A percentile compares a stretch with the other conserved stretches of the same genome.
Conservation (phyloP, 2,888 invertebrate species). For the Hydriomena furcata region DNA sequence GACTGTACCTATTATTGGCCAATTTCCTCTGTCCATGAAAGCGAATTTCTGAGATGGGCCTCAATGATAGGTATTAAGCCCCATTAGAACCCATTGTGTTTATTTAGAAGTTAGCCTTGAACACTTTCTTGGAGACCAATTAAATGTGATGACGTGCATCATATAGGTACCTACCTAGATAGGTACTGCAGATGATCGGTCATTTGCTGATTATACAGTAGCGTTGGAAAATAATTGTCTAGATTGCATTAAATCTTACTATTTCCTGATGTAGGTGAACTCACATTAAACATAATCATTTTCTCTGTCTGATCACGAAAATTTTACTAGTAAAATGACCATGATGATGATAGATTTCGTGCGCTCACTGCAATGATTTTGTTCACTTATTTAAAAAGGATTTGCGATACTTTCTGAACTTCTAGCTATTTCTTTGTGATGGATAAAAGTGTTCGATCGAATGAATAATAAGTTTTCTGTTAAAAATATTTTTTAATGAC, state of each 20-base stretch:
- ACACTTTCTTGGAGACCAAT: conserved; percentile 40
- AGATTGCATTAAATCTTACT: conserved; percentile 3
- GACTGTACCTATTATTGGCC: conserved; percentile 19
- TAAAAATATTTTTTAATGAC: too few relatives aligned
- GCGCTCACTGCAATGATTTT: too few relatives aligned
- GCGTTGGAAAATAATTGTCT: conserved; percentile 18
- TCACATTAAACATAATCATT: too few relatives aligned
- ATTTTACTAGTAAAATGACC: too few relatives aligned
- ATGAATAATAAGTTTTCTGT: too few relatives aligned
- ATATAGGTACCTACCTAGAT: conserved; percentile 23
- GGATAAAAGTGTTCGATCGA: background rate
- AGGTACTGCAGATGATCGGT: conserved; percentile 33
- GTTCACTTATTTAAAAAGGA: too few relatives aligned
- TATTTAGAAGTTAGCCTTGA: conserved; percentile 37
- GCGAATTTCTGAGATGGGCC: conserved; percentile 38
- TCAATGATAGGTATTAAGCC: conserved; percentile 55
- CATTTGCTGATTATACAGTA: conserved; percentile 39
- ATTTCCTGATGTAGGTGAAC: too few relatives aligned
- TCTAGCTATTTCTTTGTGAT: background rate
- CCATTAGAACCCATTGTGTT: conserved; percentile 47
- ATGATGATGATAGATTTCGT: too few relatives aligned
- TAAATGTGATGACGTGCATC: conserved; percentile 39
- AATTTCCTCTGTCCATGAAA: conserved; percentile 34
- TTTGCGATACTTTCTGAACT: background rate
- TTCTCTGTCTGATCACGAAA: too few relatives aligned